Conservation (phyloP, 2,113 vertebrate species). For the Thunnus maccoyii region DNA sequence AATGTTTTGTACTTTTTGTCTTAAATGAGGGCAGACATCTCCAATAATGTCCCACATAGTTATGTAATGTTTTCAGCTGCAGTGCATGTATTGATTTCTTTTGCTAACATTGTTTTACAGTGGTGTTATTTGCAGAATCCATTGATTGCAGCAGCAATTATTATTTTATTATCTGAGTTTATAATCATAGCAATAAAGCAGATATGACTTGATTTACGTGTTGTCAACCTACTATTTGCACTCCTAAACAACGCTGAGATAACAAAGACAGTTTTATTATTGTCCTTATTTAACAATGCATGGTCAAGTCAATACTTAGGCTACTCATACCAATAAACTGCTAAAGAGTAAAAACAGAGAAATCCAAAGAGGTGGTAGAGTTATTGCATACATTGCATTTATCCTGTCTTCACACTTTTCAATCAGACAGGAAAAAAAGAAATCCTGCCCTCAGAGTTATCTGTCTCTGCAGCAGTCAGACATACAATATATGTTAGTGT, state of each 20-base stretch:
- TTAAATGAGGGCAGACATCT: constrained; percentile 1
- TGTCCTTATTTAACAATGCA: neutral
- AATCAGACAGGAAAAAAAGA: neutral
- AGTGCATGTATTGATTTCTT: constrained; percentile 42
- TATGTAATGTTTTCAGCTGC: constrained; percentile 30
- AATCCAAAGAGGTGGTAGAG: too few species aligned
- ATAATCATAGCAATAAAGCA: neutral
- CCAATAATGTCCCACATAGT: neutral
- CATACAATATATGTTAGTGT: neutral
- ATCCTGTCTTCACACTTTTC: neutral
- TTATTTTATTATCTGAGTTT: neutral
- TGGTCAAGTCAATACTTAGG: neutral
- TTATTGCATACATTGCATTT: too few species aligned
- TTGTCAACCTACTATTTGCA: too few species aligned
- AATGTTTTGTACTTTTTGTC: neutral
- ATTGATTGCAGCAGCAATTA: neutral
- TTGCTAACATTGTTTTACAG: constrained; percentile 27
- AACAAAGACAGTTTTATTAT: neutral
- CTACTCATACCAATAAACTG: too few species aligned
- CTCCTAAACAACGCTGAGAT: neutral
- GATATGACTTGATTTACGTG: neutral
- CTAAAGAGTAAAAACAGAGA: too few species aligned
- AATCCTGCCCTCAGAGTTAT: neutral
- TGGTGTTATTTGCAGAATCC: constrained; percentile 19
- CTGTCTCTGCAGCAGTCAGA: neutral